phyloP scores from a whole-genome alignment of 2,797 vertebrate species.

The Holocentrus rufus region DNA sequence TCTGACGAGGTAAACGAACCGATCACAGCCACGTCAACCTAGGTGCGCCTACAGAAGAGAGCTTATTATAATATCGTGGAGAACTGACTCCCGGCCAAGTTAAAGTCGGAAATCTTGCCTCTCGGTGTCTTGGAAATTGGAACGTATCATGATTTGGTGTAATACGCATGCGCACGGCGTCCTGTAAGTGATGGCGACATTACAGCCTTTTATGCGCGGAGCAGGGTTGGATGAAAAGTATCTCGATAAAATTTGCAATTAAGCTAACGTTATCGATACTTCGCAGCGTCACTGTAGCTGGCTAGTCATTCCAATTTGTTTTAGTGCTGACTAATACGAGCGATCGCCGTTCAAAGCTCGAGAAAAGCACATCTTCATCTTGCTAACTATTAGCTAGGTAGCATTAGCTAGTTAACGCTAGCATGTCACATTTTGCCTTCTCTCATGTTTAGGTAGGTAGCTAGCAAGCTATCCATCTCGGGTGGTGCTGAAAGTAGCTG shows the following conservation, averaged over 20 bases:
- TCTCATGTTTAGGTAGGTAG: constrained; percentile 64
- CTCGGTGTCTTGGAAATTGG: constrained; percentile 57
- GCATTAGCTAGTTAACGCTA: constrained; percentile 72
- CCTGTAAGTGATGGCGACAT: constrained; percentile 74
- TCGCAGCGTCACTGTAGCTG: constrained; percentile 14
- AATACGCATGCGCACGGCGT: constrained; percentile 72
- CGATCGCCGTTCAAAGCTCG: constrained; percentile 31
- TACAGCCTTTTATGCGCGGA: constrained; percentile 71
- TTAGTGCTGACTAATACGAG: constrained; percentile 24
- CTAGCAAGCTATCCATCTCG: constrained; percentile 52
- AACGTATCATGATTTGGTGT: constrained; percentile 52
- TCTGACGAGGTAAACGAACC: constrained; percentile 44
- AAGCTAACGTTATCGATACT: constrained; percentile 16
- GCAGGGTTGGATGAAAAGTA: constrained; percentile 68
- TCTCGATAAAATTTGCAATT: constrained; percentile 60
- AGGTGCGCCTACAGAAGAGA: constrained; percentile 20
- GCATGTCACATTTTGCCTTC: constrained; percentile 70
- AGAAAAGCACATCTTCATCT: constrained; percentile 75
- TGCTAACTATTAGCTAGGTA: constrained; percentile 74
- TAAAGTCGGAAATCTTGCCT: constrained; percentile 11
- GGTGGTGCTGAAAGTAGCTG: constrained; percentile 52
- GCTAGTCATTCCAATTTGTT: constrained; percentile 19
- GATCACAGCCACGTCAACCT: constrained; percentile 67
- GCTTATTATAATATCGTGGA: not conserved
- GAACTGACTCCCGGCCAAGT: not conserved